Percentiles rank a stretch among this genome's conserved stretches.
Evolutionary conservation across 2,888 invertebrate species (phyloP).

Genomic region (Oxycera nigricornis): DNA sequence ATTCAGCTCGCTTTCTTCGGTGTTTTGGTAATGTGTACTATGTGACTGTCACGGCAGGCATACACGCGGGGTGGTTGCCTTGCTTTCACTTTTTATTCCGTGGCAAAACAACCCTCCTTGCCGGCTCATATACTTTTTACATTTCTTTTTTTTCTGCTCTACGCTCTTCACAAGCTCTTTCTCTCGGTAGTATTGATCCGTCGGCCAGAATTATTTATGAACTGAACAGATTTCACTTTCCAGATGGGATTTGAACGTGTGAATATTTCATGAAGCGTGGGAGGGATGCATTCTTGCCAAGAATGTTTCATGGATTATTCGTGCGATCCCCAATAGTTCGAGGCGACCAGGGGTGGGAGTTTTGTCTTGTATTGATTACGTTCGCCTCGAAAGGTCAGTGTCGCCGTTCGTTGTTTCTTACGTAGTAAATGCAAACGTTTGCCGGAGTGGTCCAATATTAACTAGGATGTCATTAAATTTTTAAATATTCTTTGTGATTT

Average conservation of each 20-base stretch:
- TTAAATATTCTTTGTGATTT: no score
- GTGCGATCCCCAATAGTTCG: no score
- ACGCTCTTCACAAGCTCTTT: neutral
- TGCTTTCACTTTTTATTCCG: neutral
- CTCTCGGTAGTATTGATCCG: constrained; percentile 8
- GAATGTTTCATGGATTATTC: neutral
- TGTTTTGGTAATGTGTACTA: neutral
- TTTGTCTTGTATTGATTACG: neutral
- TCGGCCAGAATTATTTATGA: constrained; percentile 24
- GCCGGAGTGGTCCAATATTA: no score
- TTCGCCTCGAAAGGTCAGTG: neutral
- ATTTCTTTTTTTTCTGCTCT: neutral
- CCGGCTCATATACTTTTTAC: neutral
- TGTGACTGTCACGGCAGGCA: neutral
- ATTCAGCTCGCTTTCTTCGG: neutral
- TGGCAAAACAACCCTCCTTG: neutral
- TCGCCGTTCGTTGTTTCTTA: no score
- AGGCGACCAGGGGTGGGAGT: no score
- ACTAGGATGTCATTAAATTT: no score
- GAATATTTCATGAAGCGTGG: neutral
- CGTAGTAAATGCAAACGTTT: no score
- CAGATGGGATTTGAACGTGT: constrained; percentile 26
- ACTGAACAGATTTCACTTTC: constrained; percentile 29
- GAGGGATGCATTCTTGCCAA: neutral
- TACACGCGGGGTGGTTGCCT: constrained; percentile 1